A percentile compares a stretch with the other conserved stretches of the same genome.
These are phyloP conservation scores for Brenthis daphne DNA, from an alignment of 2,888 invertebrate species.

Conservation along the genomic window DNA sequence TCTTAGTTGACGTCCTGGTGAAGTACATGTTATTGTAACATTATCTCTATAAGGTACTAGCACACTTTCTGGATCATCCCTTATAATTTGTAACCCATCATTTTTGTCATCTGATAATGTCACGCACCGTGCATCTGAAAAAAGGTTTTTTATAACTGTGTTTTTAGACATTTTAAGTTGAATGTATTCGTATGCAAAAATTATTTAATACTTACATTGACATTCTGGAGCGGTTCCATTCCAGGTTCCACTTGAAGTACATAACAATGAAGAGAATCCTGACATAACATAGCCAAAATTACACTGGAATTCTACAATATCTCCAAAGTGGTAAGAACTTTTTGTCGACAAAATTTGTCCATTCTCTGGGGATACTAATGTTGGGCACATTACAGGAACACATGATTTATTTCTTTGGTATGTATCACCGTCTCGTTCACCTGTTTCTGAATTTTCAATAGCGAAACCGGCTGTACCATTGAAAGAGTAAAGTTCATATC, in stretches of 20 bases:
- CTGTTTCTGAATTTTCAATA: conserved; percentile 91
- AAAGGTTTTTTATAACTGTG: conserved; percentile 7
- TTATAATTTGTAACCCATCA: conserved; percentile 90
- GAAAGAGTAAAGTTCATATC: conserved; percentile 92
- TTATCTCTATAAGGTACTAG: conserved; percentile 94
- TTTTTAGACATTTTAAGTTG: background rate
- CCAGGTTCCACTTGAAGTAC: conserved; percentile 95
- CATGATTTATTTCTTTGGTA: conserved; percentile 97
- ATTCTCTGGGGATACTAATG: conserved; percentile 89
- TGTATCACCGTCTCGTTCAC: conserved; percentile 93
- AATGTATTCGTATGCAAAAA: background rate
- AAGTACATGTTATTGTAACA: conserved; percentile 91
- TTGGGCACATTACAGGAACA: conserved; percentile 95
- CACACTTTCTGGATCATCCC: conserved; percentile 91
- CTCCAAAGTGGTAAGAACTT: conserved; percentile 92
- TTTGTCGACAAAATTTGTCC: conserved; percentile 92
- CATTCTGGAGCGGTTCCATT: conserved; percentile 96
- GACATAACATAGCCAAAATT: conserved; percentile 96
- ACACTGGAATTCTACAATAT: conserved; percentile 95
- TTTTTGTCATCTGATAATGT: conserved; percentile 94
- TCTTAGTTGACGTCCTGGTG: conserved; percentile 88
- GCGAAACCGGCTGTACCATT: conserved; percentile 95
- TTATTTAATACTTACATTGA: conserved; percentile 86
- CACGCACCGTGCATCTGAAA: conserved; percentile 93
- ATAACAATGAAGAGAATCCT: conserved; percentile 92